Evolutionary conservation across 1,140 invertebrate species (phyloP).

Genomic region (Drosophila pandora): DNA sequence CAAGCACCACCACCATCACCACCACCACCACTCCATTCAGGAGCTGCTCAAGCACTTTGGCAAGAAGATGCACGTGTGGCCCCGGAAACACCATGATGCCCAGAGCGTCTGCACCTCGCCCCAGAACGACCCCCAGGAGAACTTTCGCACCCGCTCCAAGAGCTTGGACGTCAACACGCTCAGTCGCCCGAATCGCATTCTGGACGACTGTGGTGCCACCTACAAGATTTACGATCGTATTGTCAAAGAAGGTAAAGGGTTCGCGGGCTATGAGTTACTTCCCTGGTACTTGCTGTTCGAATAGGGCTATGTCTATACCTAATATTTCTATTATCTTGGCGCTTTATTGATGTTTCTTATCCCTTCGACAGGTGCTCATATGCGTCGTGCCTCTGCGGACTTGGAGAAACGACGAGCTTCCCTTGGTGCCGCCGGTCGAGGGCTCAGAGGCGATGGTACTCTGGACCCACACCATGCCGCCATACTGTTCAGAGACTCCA

Average conservation of each 20-base stretch:
- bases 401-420: conserved; percentile 90
- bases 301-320: conserved; percentile 1
- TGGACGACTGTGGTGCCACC: conserved; percentile 90
- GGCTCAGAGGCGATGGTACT: conserved; percentile 83
- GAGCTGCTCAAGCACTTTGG: conserved; percentile 90
- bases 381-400: conserved; percentile 90
- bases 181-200: conserved; percentile 82
- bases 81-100: conserved; percentile 85
- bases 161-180: conserved; percentile 89
- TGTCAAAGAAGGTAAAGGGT: conserved; percentile 89
- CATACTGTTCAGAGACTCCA: conserved; percentile 93
- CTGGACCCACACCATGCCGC: conserved; percentile 93
- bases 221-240: conserved; percentile 93
- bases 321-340: background rate
- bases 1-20: conserved; percentile 84
- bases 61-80: conserved; percentile 87
- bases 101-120: conserved; percentile 83
- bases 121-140: conserved; percentile 85
- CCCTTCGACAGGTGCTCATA: conserved; percentile 86
- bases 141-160: conserved; percentile 90
- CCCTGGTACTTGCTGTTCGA: conserved; percentile 72
- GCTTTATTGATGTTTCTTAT: background rate
- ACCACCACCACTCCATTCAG: conserved; percentile 88
- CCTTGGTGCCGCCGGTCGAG: conserved; percentile 86
- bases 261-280: background rate